Base-by-base conservation (phyloP, 2,113 vertebrate genomes). In the Dipodomys spectabilis region DNA sequence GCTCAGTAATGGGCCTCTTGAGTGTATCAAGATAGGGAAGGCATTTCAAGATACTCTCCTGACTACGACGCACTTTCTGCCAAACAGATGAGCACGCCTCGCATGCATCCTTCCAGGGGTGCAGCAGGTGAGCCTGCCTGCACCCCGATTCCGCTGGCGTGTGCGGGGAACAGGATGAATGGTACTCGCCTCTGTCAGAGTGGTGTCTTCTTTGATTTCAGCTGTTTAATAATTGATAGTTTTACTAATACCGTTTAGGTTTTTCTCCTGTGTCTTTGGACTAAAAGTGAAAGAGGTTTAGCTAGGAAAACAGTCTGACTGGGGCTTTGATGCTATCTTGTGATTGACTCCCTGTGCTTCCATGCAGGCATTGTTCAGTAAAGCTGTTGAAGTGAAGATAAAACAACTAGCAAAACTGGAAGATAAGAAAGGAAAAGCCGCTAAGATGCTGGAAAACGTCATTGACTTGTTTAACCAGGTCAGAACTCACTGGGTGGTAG, bases 391-490 rank as follows among this genome's bases (percentile, higher is more conserved):
- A 96, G 97, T 96, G 82, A 98, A 98, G 97, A 99, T 99, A 97
- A 97, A 97, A 94, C 98, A 98, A 81, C 96, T 99, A 25, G 97
- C 97, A 16, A 97, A 98, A 67, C 97, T 95, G 28, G 97, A 98
- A 23, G 97, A 98, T 25, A 97, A 98, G 95, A 98, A 95, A 97
- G 98, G 98, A 97, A 98, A 96, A 95, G 99, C 98, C 0, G 99
- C 98, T 1, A 96, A 98, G 80, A 97, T 99, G 94, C 98, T 99
- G 93, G 98, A 98, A 96, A 99, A 98, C 94, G 97, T 98, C 0
- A 96, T 99, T 32, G 98, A 99, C 91, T 97, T 99, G 91, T 99
- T 99, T 94, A 99, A 99, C 97, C 99, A 99, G 99, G 99, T 99
- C 96, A 97, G 95, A 95, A 27, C 18, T 0, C 49, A 83, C 73